A percentile compares a stretch with the other conserved stretches of the same genome.
phyloP scores from a whole-genome alignment of 2,113 vertebrate species.

The Hypomesus transpacificus region DNA sequence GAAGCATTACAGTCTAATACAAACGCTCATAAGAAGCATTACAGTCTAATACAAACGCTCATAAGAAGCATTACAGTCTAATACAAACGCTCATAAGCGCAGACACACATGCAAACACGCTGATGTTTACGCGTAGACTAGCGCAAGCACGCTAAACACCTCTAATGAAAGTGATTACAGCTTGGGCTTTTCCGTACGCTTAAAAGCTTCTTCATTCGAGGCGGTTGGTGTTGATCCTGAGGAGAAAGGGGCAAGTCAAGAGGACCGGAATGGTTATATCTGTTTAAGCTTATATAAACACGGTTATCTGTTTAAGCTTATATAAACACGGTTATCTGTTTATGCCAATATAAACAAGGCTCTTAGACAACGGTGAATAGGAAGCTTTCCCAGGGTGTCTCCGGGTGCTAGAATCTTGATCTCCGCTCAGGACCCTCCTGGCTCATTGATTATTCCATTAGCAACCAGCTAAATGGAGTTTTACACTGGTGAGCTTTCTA shows the following conservation, averaged over 20 bases:
- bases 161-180: constrained; percentile 31
- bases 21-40: no score
- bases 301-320: constrained; percentile 42
- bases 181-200: neutral
- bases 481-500: constrained; percentile 22
- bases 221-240: constrained; percentile 31
- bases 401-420: constrained; percentile 26
- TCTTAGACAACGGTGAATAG: constrained; percentile 16
- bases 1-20: no score
- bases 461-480: constrained; percentile 18
- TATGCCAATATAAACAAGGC: neutral
- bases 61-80: no score
- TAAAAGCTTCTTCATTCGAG: no score
- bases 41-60: no score
- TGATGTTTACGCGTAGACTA: no score
- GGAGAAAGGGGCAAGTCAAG: neutral
- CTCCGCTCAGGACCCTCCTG: constrained; percentile 19
- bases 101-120: no score
- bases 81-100: no score
- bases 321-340: constrained; percentile 22
- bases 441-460: constrained; percentile 41
- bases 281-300: neutral
- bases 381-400: constrained; percentile 14
- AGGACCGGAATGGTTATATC: no score
- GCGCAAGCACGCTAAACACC: no score